Evolutionary conservation across 2,888 invertebrate species (phyloP).

Genomic region (Dasysyrphus albostriatus): DNA sequence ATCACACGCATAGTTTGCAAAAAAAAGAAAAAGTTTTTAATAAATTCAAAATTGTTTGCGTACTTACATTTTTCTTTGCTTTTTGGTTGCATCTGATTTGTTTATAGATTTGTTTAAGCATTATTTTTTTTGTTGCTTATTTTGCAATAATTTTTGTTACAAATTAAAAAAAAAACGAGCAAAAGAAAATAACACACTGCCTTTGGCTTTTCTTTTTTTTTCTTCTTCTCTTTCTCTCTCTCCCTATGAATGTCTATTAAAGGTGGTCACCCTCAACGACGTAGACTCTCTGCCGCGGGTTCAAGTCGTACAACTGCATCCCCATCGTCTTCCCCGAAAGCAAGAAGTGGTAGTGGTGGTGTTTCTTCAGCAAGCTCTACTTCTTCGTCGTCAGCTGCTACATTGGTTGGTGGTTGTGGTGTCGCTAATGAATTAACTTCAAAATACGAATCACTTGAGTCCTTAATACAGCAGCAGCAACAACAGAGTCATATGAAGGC

Average conservation of each 20-base stretch:
- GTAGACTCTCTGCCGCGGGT: constrained; percentile 77
- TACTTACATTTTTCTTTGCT: constrained; percentile 59
- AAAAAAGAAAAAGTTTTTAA: constrained; percentile 30
- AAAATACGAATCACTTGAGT: constrained; percentile 76
- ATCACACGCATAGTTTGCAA: constrained; percentile 55
- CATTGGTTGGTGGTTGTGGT: constrained; percentile 55
- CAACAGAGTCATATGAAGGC: constrained; percentile 56
- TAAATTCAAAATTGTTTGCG: constrained; percentile 56
- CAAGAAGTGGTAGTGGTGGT: constrained; percentile 72
- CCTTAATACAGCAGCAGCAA: constrained; percentile 41
- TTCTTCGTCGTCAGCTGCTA: constrained; percentile 58
- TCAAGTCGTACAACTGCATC: constrained; percentile 73
- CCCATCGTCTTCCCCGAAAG: constrained; percentile 69
- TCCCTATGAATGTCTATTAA: constrained; percentile 77
- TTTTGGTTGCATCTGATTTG: constrained; percentile 70
- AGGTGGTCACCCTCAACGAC: constrained; percentile 77
- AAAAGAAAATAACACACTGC: constrained; percentile 85
- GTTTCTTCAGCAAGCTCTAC: constrained; percentile 56
- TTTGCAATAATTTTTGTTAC: constrained; percentile 60
- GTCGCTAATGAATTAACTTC: constrained; percentile 38
- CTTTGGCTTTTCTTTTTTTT: constrained; percentile 90
- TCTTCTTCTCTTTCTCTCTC: constrained; percentile 79
- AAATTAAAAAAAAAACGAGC: constrained; percentile 75
- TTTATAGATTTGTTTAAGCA: constrained; percentile 62
- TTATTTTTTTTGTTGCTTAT: constrained; percentile 67